Conservation (phyloP, 2,113 vertebrate species). For the Ptilonorhynchus violaceus region DNA sequence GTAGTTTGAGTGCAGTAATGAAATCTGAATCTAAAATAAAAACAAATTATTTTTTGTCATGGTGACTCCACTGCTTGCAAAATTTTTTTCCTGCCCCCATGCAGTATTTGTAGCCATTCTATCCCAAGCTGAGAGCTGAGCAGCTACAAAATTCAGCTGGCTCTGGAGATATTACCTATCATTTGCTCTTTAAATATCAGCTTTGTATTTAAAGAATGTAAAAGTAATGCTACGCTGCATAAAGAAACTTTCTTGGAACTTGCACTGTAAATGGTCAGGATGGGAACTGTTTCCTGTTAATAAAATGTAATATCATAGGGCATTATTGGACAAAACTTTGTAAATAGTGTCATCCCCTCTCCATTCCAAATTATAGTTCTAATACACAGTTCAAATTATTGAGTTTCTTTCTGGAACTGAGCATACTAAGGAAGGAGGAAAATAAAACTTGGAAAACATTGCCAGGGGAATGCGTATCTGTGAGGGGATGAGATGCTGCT, state of each 20-base stretch:
- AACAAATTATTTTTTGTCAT: slow-evolving; percentile 85
- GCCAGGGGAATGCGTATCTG: neutral
- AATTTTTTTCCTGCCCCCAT: slow-evolving; percentile 68
- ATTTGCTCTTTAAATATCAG: neutral
- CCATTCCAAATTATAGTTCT: neutral
- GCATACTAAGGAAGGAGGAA: neutral
- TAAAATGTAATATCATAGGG: slow-evolving; percentile 31
- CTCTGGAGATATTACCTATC: neutral
- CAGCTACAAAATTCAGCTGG: slow-evolving; percentile 30
- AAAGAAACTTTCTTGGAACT: slow-evolving; percentile 4
- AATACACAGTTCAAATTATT: neutral
- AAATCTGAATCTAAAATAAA: slow-evolving; percentile 86
- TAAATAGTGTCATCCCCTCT: neutral
- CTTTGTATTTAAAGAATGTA: slow-evolving; percentile 12
- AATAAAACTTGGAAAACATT: neutral
- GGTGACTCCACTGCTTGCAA: slow-evolving; percentile 79
- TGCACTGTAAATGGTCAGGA: slow-evolving; percentile 27
- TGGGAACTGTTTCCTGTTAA: slow-evolving; percentile 15
- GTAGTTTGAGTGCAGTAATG: slow-evolving; percentile 82
- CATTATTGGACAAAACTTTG: neutral
- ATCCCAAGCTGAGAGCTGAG: neutral
- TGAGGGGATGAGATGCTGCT: slow-evolving; percentile 37
- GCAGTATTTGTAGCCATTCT: slow-evolving; percentile 29
- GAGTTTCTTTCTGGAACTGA: neutral
- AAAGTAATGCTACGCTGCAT: neutral